Base-by-base conservation (phyloP, 2,113 vertebrate genomes). In the Emydura subglobosa region DNA sequence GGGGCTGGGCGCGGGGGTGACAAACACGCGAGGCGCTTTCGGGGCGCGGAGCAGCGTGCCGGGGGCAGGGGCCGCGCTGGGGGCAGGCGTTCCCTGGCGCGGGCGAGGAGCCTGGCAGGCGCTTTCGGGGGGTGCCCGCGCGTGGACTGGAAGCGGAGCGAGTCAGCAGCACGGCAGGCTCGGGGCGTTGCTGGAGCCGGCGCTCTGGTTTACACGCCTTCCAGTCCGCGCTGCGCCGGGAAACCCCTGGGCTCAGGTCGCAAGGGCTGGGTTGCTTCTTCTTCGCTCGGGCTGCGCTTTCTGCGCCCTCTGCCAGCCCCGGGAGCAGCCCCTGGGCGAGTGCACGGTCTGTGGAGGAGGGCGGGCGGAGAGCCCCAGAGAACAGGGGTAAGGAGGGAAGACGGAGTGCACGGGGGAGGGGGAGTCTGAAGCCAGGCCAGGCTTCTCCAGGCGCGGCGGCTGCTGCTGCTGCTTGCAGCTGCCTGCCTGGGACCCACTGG, bases 291-390 rank as follows among this genome's bases (percentile, higher is more conserved):
- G 0, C 11, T 10, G 2, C 4, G 3, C 79, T 85, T 24, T 79
- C 72, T 27, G 85, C 34, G n/a, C 55, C 80, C 21, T 87, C 25
- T 81, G 84, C 78, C 61, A 27, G 2, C 53, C 44, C n/a, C 87
- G 74, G 68, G 91, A 88, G 49, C 59, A 42, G 34, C 51, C 61
- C 39, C 53, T 72, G 6, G 19, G 78, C 47, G 54, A 57, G 92
- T 91, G 94, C 95, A 93, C 93, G 79, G 93, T 87, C 90, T 54
- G 86, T 50, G 61, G 87, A 85, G 76, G 54, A 47, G 91, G 79
- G 81, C 76, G 61, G 25, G n/a, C 76, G 51, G 55, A 51, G 81
- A 47, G 39, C 2, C 24, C n/a, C n/a, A 13, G 44, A 27, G 74
- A 27, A 4, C 54, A 50, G 12, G 49, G 31, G 47, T 5, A 8